These are phyloP conservation scores for Corythoichthys haematopterus DNA, from an alignment of 2,113 vertebrate species.

Conservation along the genomic window DNA sequence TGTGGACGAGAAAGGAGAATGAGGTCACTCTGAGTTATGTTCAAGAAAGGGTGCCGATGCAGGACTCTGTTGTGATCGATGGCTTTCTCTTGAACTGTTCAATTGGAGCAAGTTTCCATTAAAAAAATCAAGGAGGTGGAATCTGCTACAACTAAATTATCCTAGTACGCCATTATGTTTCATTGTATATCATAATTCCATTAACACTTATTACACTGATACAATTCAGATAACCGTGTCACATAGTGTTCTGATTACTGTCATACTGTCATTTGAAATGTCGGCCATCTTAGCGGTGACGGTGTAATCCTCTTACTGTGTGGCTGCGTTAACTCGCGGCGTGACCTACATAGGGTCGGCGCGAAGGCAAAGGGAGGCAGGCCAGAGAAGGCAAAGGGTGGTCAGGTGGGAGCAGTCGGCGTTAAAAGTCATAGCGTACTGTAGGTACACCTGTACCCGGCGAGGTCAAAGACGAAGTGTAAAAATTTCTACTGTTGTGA, in stretches of 20 bases:
- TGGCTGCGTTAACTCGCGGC: slow-evolving; percentile 42
- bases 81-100: neutral
- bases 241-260: neutral
- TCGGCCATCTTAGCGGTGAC: slow-evolving; percentile 42
- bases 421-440: neutral
- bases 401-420: neutral
- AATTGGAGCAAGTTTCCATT: neutral
- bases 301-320: slow-evolving; percentile 68
- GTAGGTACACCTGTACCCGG: too few relatives aligned
- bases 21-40: slow-evolving; percentile 16
- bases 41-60: slow-evolving; percentile 5
- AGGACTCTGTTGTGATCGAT: slow-evolving; percentile 15
- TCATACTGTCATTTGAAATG: slow-evolving; percentile 37
- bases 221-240: neutral
- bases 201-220: neutral
- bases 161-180: neutral
- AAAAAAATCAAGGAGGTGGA: too few relatives aligned
- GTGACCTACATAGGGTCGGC: slow-evolving; percentile 64
- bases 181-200: neutral
- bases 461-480: neutral
- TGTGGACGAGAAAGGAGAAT: neutral
- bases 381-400: slow-evolving; percentile 30
- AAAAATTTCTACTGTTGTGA: neutral
- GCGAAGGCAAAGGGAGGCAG: slow-evolving; percentile 49
- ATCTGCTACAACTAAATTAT: neutral